Evolutionary conservation across 2,888 invertebrate genomes (phyloP).

Genomic region (Trissolcus brochymenae): DNA sequence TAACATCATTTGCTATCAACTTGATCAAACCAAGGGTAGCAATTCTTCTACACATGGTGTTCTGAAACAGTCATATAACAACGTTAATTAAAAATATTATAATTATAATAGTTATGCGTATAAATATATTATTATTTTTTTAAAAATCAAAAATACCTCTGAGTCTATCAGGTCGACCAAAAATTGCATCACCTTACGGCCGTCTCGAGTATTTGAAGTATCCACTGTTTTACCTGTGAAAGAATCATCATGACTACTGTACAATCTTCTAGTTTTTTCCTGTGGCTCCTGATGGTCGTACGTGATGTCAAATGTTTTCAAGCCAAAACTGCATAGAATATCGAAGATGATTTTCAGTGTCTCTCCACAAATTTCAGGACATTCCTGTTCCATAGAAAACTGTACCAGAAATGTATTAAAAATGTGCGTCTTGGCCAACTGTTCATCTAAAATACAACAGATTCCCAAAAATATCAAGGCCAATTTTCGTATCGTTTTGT

Average conservation of each 20-base stretch:
- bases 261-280: conserved; percentile 60
- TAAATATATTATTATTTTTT: conserved; percentile 2
- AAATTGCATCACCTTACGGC: conserved; percentile 70
- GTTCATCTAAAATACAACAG: conserved; percentile 84
- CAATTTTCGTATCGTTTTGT: conserved; percentile 81
- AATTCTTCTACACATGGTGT: conserved; percentile 79
- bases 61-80: conserved; percentile 71
- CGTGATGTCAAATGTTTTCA: conserved; percentile 79
- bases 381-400: conserved; percentile 79
- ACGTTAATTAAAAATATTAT: not conserved
- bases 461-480: conserved; percentile 85
- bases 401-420: conserved; percentile 82
- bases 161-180: conserved; percentile 75
- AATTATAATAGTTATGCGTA: not conserved
- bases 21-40: conserved; percentile 85
- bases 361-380: conserved; percentile 79
- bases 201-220: conserved; percentile 39
- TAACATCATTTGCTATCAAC: conserved; percentile 81
- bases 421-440: conserved; percentile 82
- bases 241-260: conserved; percentile 62
- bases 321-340: conserved; percentile 83
- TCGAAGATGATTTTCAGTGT: conserved; percentile 84
- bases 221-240: conserved; percentile 51
- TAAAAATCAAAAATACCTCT: conserved; percentile 65
- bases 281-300: conserved; percentile 71